Evolutionary conservation across 2,888 invertebrate species (phyloP).

Genomic region (Synanthedon myopaeformis): DNA sequence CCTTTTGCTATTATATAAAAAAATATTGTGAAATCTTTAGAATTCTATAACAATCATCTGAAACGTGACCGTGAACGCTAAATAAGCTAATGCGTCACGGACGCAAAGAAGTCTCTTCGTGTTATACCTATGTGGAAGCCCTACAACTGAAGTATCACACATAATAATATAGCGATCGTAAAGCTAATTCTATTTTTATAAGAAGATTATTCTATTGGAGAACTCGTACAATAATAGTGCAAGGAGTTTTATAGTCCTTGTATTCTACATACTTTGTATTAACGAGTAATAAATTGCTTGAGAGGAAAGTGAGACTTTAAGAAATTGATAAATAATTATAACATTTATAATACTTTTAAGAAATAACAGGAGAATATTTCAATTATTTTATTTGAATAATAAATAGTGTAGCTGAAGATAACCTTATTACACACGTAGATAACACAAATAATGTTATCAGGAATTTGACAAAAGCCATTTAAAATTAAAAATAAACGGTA

Average conservation of each 20-base stretch:
- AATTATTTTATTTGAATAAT: no score
- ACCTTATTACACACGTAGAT: no score
- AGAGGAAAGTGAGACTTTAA: no score
- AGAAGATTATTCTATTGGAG: constrained; percentile 23
- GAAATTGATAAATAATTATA: no score
- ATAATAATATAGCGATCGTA: constrained; percentile 1
- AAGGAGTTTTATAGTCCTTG: constrained; percentile 8
- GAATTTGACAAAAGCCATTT: neutral
- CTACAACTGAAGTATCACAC: constrained; percentile 23
- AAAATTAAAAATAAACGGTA: constrained; percentile 36
- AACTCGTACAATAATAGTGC: constrained; percentile 17
- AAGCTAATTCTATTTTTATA: constrained; percentile 32
- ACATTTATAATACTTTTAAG: no score
- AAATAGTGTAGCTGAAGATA: no score
- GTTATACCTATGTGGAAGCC: constrained; percentile 38
- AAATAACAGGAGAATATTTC: no score
- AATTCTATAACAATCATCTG: constrained; percentile 6
- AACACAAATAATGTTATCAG: no score
- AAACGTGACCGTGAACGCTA: constrained; percentile 50
- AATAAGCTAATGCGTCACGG: constrained; percentile 15
- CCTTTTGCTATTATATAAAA: no score
- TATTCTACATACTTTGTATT: constrained; percentile 5
- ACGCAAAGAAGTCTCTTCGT: constrained; percentile 28
- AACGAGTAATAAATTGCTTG: no score
- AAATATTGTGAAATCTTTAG: no score